Percentiles rank a stretch among this genome's conserved stretches.
phyloP scores from a whole-genome alignment of 1,140 invertebrate species.

The Carposina sasakii region DNA sequence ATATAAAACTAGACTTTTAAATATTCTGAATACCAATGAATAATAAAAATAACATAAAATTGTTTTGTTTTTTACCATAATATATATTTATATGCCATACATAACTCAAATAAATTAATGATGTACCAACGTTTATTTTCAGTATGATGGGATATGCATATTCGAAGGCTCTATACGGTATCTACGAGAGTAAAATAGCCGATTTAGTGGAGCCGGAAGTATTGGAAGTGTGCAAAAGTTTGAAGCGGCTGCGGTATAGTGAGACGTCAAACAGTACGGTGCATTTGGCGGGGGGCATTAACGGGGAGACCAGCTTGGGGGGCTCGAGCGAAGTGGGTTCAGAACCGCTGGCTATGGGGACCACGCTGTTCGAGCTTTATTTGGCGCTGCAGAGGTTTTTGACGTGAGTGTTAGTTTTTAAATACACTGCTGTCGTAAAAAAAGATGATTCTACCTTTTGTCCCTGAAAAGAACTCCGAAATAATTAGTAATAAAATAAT shows the following conservation, averaged over 20 bases:
- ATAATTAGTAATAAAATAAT: too few relatives aligned
- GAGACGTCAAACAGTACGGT: constrained; percentile 56
- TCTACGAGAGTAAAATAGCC: constrained; percentile 84
- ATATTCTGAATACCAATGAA: too few relatives aligned
- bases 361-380: constrained; percentile 92
- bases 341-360: constrained; percentile 83
- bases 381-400: constrained; percentile 89
- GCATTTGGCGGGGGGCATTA: constrained; percentile 64
- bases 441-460: too few relatives aligned
- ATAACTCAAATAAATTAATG: too few relatives aligned
- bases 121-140: too few relatives aligned
- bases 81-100: too few relatives aligned
- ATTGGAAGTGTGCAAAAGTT: constrained; percentile 79
- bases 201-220: constrained; percentile 81
- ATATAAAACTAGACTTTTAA: too few relatives aligned
- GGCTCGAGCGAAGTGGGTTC: constrained; percentile 67
- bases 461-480: too few relatives aligned
- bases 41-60: too few relatives aligned
- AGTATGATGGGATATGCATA: constrained; percentile 82
- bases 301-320: constrained; percentile 63
- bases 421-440: too few relatives aligned
- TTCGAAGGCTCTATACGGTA: constrained; percentile 79
- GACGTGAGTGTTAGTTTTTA: constrained; percentile 48
- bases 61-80: too few relatives aligned
- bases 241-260: constrained; percentile 75